Evolutionary conservation across 37 sponge, comb jelly and placozoan species (phyloP).

Genomic region (Beroe forskalii): DNA sequence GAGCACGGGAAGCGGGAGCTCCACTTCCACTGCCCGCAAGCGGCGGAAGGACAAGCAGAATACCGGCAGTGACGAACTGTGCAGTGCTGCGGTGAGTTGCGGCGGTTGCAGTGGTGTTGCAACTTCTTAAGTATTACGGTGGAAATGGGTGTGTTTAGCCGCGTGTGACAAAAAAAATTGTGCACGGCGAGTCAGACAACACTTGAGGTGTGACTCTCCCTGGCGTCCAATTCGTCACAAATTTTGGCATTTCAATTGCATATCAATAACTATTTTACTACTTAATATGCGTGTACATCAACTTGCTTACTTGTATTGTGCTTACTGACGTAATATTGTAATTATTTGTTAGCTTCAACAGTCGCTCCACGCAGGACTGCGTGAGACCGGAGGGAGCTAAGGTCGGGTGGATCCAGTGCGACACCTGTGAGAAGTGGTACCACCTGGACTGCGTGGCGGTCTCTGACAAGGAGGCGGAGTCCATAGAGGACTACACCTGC

Average conservation of each 20-base stretch:
- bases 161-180: too few relatives aligned
- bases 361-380: conserved; percentile 58
- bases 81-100: not conserved
- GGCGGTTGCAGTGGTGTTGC: too few relatives aligned
- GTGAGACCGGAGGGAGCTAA: conserved; percentile 72
- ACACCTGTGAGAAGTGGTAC: conserved; percentile 88
- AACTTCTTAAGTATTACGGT: too few relatives aligned
- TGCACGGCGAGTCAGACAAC: too few relatives aligned
- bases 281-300: not conserved
- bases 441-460: conserved; percentile 84
- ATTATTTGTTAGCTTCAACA: too few relatives aligned
- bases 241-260: too few relatives aligned
- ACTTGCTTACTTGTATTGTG: not conserved
- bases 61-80: conserved; percentile 3
- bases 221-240: too few relatives aligned
- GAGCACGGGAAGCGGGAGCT: not conserved
- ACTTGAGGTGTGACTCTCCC: too few relatives aligned
- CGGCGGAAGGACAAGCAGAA: conserved; percentile 1
- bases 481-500: conserved; percentile 81
- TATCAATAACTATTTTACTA: not conserved
- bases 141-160: too few relatives aligned
- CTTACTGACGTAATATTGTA: not conserved
- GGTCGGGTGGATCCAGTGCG: conserved; percentile 94
- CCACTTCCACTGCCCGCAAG: not conserved
- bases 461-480: conserved; percentile 74